A percentile compares a stretch with the other conserved stretches of the same genome.
These are phyloP conservation scores for Agrilus cyanescens DNA, from an alignment of 2,888 invertebrate genomes.

Conservation along the genomic window DNA sequence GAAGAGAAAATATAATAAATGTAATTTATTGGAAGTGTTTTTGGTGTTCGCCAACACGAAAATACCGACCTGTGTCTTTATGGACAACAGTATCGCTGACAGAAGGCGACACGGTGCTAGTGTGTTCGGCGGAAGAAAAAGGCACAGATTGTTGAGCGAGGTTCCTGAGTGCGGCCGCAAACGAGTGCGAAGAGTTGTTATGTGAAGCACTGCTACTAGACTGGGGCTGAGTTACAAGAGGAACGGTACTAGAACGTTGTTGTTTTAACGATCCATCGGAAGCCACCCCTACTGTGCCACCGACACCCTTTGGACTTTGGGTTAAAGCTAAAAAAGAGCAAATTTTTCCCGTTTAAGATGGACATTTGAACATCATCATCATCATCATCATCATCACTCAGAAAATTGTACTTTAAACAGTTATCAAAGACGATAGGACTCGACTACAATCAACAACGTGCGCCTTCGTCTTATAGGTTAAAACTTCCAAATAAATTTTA, in stretches of 20 bases:
- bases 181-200: conserved; percentile 44
- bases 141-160: conserved; percentile 86
- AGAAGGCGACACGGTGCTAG: conserved; percentile 13
- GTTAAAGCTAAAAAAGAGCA: no score
- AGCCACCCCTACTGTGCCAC: no score
- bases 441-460: no score
- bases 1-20: no score
- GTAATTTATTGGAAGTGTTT: not conserved
- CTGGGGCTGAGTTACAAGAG: conserved; percentile 6
- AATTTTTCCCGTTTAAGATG: no score
- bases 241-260: conserved; percentile 4
- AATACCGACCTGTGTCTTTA: conserved; percentile 25
- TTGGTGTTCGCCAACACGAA: not conserved
- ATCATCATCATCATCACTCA: no score
- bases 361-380: no score
- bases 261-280: not conserved
- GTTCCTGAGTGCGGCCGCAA: conserved; percentile 83
- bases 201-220: conserved; percentile 4
- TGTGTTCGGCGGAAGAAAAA: conserved; percentile 32
- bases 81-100: conserved; percentile 19
- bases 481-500: no score
- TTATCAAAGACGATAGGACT: no score
- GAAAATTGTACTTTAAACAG: no score
- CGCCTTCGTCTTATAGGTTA: no score
- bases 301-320: no score